phyloP scores from a whole-genome alignment of 2,888 invertebrate species.

The Spicauda simplicius region DNA sequence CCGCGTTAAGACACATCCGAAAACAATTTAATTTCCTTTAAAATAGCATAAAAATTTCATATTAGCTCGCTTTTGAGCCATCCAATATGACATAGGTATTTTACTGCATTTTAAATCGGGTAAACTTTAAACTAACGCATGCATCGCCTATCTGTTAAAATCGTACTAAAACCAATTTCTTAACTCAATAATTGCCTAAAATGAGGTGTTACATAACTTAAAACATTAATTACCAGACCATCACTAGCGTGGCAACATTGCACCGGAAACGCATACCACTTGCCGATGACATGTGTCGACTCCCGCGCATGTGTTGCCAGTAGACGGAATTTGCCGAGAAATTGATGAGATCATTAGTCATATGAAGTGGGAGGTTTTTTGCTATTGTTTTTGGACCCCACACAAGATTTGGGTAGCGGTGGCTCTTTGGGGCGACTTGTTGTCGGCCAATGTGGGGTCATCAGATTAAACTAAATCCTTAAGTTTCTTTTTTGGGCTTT shows the following conservation, averaged over 20 bases:
- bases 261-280: slow-evolving; percentile 74
- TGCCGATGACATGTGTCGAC: slow-evolving; percentile 69
- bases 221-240: slow-evolving; percentile 36
- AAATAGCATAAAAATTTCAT: too few relatives aligned
- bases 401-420: slow-evolving; percentile 44
- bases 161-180: background rate
- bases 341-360: slow-evolving; percentile 80
- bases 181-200: background rate
- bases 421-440: slow-evolving; percentile 16
- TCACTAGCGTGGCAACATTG: slow-evolving; percentile 48
- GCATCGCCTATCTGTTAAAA: too few relatives aligned
- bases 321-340: slow-evolving; percentile 63
- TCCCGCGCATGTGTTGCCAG: slow-evolving; percentile 63
- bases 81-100: too few relatives aligned
- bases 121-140: too few relatives aligned
- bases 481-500: background rate
- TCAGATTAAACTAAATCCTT: background rate
- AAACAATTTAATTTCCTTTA: too few relatives aligned
- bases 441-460: slow-evolving; percentile 26
- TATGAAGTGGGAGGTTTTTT: slow-evolving; percentile 59
- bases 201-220: slow-evolving; percentile 29
- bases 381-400: slow-evolving; percentile 63
- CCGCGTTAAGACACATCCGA: too few relatives aligned
- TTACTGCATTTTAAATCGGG: too few relatives aligned
- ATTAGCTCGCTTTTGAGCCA: too few relatives aligned